Percentiles rank a stretch among this genome's conserved stretches.
Conservation (phyloP, 1,140 invertebrate species). For the Rhyacophila brunnea region DNA sequence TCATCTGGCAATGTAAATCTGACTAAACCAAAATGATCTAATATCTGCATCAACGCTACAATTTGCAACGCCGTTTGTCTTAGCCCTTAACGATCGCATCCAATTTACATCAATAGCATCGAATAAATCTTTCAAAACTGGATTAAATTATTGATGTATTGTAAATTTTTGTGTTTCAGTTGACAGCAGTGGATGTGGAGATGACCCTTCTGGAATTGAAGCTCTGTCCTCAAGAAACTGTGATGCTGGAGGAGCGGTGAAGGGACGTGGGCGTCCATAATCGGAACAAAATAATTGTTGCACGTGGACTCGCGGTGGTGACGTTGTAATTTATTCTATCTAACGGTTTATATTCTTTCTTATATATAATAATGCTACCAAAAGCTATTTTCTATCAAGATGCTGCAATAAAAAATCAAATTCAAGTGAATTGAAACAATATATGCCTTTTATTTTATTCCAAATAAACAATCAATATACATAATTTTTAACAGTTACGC, state of each 20-base stretch:
- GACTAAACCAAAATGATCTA: too few species aligned
- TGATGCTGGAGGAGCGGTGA: slow-evolving; percentile 89
- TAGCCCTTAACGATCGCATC: too few species aligned
- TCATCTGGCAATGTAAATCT: too few species aligned
- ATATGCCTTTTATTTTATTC: slow-evolving; percentile 2
- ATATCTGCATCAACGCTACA: too few species aligned
- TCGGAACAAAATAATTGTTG: not conserved
- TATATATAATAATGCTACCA: slow-evolving; percentile 17
- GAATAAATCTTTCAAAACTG: too few species aligned
- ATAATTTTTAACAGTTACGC: too few species aligned
- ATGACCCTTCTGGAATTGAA: slow-evolving; percentile 79
- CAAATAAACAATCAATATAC: too few species aligned
- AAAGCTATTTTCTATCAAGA: slow-evolving; percentile 29
- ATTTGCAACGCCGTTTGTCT: too few species aligned
- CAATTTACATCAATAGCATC: too few species aligned
- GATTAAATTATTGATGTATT: slow-evolving; percentile 26
- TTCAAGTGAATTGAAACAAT: slow-evolving; percentile 6
- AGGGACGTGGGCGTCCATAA: not conserved
- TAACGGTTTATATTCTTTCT: slow-evolving; percentile 27
- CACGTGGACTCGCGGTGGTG: too few species aligned
- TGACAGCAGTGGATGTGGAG: slow-evolving; percentile 73
- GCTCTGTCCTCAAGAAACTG: slow-evolving; percentile 87
- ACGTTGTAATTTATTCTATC: slow-evolving; percentile 23
- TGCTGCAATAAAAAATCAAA: slow-evolving; percentile 21
- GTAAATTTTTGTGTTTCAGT: slow-evolving; percentile 59